Base-by-base conservation (phyloP, 2,888 invertebrate species). In the Drosophila lacicola region DNA sequence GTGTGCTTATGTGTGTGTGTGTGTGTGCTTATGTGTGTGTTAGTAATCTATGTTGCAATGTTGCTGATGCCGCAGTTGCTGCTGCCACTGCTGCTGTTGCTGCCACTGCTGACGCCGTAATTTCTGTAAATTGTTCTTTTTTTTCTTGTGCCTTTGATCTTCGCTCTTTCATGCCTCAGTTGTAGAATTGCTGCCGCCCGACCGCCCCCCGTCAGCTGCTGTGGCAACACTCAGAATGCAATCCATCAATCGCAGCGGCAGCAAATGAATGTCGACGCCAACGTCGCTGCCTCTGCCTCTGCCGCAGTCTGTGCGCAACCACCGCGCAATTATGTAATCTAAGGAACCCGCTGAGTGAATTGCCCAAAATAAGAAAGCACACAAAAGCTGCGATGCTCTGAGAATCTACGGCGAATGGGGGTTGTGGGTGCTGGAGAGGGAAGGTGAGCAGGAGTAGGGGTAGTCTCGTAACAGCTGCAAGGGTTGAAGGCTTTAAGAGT, bases 161-260 rank as follows among this genome's bases (percentile, higher is more conserved):
- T 78, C 65, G 64, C 64, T 60, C 63, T 61, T 51, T 45, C 4
- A 19, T 55, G 54, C 51, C 34, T 36, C 41, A 34, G 41, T 39
- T 58, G 42, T n/a, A 42, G 39, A 25, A 39, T 14, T 14, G 42
- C 47, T 33, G 33, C 19, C 19, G 10, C 0, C 37, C n/a, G 21
- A 2, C 50, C 21, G 5, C 39, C 34, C 10, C 36, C 58, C 37
- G 8, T 53, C 11, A 14, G 17, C 51, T 58, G 44, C 47, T 66
- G 67, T 74, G 79, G 83, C 70, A 86, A 86, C 66, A 73, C 67
- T 81, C 73, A 86, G 83, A 86, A 86, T 86, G 83, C 83, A 86
- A 86, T 83, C 83, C 83, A 83, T 83, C 83, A 83, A 85, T 63
- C 76, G 73, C 55, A 63, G 41, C 67, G 42, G 56, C 72, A 60